Percentiles rank a stretch among this genome's conserved stretches.
phyloP scores from a whole-genome alignment of 1,140 invertebrate genomes.

The Myzus persicae region DNA sequence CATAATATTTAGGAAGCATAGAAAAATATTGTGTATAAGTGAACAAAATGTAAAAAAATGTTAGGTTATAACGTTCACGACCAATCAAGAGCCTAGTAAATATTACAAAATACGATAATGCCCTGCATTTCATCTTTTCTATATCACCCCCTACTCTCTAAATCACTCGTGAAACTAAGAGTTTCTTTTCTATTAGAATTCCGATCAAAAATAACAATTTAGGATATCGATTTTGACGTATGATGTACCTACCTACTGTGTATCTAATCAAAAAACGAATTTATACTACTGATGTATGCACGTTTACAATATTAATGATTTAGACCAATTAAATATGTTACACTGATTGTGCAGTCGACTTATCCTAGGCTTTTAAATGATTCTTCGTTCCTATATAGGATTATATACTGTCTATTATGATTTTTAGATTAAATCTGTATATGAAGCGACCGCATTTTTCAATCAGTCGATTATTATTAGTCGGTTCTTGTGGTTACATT shows the following conservation, averaged over 20 bases:
- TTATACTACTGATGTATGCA: not conserved
- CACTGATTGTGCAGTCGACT: not conserved
- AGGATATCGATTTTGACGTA: not conserved
- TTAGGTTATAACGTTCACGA: no score
- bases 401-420: not conserved
- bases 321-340: not conserved
- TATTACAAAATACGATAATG: not conserved
- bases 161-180: not conserved
- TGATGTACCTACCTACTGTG: not conserved
- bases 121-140: not conserved
- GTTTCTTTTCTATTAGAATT: not conserved
- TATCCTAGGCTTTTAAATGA: not conserved
- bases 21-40: not conserved
- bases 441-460: slow-evolving; percentile 21
- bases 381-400: not conserved
- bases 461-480: slow-evolving; percentile 6
- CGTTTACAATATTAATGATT: not conserved
- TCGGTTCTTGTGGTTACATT: not conserved
- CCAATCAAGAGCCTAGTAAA: not conserved
- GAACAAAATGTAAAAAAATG: not conserved
- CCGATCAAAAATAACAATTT: not conserved
- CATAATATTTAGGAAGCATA: not conserved
- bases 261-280: not conserved
- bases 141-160: not conserved
- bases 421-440: slow-evolving; percentile 26